Evolutionary conservation across 2,888 invertebrate species (phyloP).

Genomic region (Portevinia maculata): DNA sequence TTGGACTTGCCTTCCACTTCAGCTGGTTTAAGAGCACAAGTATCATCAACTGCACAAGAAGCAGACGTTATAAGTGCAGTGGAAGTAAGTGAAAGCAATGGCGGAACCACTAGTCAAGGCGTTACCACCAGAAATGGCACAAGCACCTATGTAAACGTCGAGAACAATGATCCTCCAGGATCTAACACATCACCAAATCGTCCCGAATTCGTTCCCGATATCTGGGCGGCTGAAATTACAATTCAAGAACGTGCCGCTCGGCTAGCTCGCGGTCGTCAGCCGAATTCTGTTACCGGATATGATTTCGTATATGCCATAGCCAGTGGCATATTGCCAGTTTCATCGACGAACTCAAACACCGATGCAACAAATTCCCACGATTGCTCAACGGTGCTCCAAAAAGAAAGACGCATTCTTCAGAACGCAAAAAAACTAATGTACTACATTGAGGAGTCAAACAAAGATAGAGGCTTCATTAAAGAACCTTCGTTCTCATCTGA

Average conservation of each 20-base stretch:
- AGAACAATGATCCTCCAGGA: neutral
- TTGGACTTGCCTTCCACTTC: conserved; percentile 68
- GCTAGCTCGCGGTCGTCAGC: conserved; percentile 78
- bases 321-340: conserved; percentile 80
- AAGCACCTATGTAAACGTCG: neutral
- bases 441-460: conserved; percentile 93
- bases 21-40: conserved; percentile 13
- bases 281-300: conserved; percentile 80
- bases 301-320: conserved; percentile 82
- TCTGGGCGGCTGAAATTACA: conserved; percentile 83
- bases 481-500: conserved; percentile 95
- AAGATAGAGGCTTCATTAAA: conserved; percentile 95
- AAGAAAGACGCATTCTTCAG: conserved; percentile 78
- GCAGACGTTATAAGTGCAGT: neutral
- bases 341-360: conserved; percentile 5
- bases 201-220: conserved; percentile 80
- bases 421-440: conserved; percentile 92
- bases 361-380: conserved; percentile 31
- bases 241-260: conserved; percentile 81
- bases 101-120: conserved; percentile 4
- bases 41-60: conserved; percentile 23
- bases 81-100: conserved; percentile 8
- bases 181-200: conserved; percentile 21
- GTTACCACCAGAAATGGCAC: neutral
- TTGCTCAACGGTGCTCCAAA: conserved; percentile 1